A percentile compares a stretch with the other conserved stretches of the same genome.
Conservation (phyloP, 2,797 vertebrate genomes). For the Sebastes matsubarae region DNA sequence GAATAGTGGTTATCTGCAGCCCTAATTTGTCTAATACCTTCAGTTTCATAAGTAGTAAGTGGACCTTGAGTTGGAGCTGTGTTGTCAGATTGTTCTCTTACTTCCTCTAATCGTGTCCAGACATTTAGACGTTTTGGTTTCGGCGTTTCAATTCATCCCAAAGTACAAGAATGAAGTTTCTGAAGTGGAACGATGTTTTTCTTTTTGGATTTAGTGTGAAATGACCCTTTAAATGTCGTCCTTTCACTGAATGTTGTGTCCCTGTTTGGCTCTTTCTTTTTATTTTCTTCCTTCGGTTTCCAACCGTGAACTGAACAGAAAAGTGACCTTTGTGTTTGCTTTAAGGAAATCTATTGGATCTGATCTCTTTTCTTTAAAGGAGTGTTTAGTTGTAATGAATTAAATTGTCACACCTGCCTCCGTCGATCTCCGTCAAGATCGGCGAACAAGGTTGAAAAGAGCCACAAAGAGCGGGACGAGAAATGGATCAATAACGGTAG, state of each 20-base stretch:
- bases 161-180: not conserved
- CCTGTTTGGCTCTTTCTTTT: not conserved
- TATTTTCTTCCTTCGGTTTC: not conserved
- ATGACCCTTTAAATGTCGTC: not conserved
- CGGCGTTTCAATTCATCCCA: not conserved
- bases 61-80: too few species aligned
- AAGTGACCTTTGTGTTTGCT: not conserved
- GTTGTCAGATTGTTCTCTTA: too few species aligned
- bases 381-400: not conserved
- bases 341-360: not conserved
- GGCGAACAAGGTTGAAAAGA: not conserved
- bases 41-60: too few species aligned
- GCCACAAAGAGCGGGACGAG: not conserved
- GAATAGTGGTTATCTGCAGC: too few species aligned
- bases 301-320: not conserved
- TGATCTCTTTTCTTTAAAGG: not conserved
- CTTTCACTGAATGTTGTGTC: not conserved
- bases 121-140: too few species aligned
- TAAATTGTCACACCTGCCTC: not conserved
- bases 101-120: too few species aligned
- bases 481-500: not conserved
- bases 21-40: too few species aligned
- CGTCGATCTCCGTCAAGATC: not conserved
- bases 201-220: not conserved
- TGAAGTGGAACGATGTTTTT: not conserved